These are phyloP conservation scores for Calcarius lapponicus DNA, from an alignment of 2,797 vertebrate genomes.

Conservation along the genomic window DNA sequence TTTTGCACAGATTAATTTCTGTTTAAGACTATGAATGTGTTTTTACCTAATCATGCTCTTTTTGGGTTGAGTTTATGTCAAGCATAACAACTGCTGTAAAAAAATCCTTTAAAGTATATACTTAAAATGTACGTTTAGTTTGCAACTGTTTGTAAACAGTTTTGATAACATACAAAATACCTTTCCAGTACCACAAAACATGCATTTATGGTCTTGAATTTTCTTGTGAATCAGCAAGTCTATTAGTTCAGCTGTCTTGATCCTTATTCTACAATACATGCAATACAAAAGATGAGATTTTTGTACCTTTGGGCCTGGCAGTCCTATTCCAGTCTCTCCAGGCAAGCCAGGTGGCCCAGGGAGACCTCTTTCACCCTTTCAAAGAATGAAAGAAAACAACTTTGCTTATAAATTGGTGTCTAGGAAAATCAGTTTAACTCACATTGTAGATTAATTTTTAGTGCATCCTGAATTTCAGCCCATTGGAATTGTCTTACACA, in stretches of 20 bases:
- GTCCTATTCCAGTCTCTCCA: conserved; percentile 88
- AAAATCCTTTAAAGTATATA: neutral
- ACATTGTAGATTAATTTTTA: neutral
- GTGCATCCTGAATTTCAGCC: neutral
- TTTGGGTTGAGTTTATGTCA: neutral
- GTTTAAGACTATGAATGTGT: neutral
- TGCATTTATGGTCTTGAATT: neutral
- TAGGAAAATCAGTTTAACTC: neutral
- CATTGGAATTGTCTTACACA: neutral
- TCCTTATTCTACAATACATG: neutral
- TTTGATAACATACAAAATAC: neutral
- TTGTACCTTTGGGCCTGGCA: conserved; percentile 87
- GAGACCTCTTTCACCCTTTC: conserved; percentile 87
- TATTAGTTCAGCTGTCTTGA: neutral
- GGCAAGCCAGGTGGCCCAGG: conserved; percentile 84
- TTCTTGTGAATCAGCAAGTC: neutral
- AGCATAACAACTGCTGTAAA: neutral
- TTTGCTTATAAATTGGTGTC: neutral
- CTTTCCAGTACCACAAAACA: neutral
- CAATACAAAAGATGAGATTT: neutral
- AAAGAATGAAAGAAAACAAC: conserved; percentile 26
- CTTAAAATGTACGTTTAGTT: neutral
- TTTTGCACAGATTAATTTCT: neutral
- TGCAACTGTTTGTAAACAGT: neutral
- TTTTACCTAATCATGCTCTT: neutral